These are phyloP conservation scores for Drosophila sucinea DNA, from an alignment of 1,140 invertebrate species.

Conservation along the genomic window DNA sequence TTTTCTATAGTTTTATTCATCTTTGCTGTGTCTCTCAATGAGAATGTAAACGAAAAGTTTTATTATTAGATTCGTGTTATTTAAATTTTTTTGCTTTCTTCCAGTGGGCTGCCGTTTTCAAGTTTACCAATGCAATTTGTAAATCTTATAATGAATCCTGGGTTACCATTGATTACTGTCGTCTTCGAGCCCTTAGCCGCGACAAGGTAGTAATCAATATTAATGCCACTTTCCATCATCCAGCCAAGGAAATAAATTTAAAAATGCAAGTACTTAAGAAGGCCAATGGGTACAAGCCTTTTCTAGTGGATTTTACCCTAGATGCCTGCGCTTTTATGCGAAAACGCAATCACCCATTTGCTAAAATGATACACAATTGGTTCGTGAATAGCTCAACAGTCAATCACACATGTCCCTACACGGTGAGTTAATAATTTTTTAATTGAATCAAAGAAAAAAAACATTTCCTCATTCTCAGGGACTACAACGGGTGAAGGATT, in stretches of 20 bases:
- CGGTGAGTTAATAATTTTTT: conserved; percentile 3
- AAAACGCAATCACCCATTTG: neutral
- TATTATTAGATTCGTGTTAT: neutral
- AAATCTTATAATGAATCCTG: conserved; percentile 25
- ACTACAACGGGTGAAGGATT: conserved; percentile 14
- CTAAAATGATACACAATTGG: conserved; percentile 13
- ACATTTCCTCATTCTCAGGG: conserved; percentile 9
- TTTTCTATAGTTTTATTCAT: no score
- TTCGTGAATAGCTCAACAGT: conserved; percentile 18
- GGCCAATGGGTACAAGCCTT: conserved; percentile 31
- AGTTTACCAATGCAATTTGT: conserved; percentile 42
- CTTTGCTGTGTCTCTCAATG: no score
- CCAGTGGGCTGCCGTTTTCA: conserved; percentile 6
- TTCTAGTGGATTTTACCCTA: conserved; percentile 14
- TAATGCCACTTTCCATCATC: neutral
- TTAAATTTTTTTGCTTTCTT: neutral
- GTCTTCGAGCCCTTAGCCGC: conserved; percentile 24
- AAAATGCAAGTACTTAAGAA: conserved; percentile 5
- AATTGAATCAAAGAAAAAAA: neutral
- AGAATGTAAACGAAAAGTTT: no score
- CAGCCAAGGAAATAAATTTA: neutral
- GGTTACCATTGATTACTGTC: conserved; percentile 17
- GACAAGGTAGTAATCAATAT: conserved; percentile 24
- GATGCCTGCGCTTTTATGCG: conserved; percentile 32
- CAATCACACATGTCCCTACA: conserved; percentile 40